Conservation (phyloP, 2,113 vertebrate genomes). For the Spermophilus dauricus region DNA sequence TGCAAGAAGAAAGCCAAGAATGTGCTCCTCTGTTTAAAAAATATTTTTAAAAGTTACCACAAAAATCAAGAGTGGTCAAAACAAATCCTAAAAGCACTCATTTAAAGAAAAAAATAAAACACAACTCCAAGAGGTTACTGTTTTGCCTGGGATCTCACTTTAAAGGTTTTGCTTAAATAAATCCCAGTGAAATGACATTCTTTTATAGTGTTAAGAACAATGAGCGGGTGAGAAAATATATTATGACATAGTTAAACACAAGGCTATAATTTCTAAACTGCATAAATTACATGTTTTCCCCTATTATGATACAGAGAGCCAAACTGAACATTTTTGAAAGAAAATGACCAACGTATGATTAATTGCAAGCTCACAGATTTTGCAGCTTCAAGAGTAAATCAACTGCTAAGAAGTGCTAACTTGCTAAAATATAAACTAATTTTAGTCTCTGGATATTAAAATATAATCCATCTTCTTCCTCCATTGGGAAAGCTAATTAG, state of each 20-base stretch:
- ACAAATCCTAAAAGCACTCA: constrained; percentile 72
- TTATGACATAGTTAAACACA: constrained; percentile 87
- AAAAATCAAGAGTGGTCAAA: constrained; percentile 65
- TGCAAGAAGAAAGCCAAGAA: constrained; percentile 62
- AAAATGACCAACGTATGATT: constrained; percentile 86
- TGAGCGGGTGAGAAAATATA: constrained; percentile 84
- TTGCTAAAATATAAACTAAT: constrained; percentile 96
- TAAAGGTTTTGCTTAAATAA: constrained; percentile 73
- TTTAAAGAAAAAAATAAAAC: constrained; percentile 66
- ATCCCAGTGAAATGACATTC: constrained; percentile 75
- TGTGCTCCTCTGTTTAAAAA: constrained; percentile 49
- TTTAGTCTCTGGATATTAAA: constrained; percentile 95
- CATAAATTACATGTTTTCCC: constrained; percentile 90
- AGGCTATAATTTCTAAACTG: constrained; percentile 91
- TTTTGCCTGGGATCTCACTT: constrained; percentile 55
- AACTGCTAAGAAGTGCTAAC: constrained; percentile 93
- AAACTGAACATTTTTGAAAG: constrained; percentile 87
- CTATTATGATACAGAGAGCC: constrained; percentile 88
- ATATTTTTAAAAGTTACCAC: constrained; percentile 61
- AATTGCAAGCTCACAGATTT: constrained; percentile 92
- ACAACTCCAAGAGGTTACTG: constrained; percentile 6
- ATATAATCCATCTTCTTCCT: constrained; percentile 96
- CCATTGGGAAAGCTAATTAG: constrained; percentile 93
- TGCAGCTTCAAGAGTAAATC: constrained; percentile 93
- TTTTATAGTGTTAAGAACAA: constrained; percentile 77